A percentile compares a stretch with the other conserved stretches of the same genome.
phyloP scores from a whole-genome alignment of 2,888 invertebrate genomes.

The Eurois occulta region DNA sequence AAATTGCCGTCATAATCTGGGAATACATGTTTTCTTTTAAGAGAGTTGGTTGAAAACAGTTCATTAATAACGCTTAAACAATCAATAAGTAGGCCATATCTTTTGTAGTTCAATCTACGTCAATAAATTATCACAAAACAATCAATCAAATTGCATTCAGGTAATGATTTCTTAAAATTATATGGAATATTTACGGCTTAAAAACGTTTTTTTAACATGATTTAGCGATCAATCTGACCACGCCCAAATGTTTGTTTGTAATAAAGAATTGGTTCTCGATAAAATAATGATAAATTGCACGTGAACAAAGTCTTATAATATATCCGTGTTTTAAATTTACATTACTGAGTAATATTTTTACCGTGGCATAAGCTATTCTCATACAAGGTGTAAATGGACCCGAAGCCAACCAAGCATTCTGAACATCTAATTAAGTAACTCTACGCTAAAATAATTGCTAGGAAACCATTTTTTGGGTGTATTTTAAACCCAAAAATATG shows the following conservation, averaged over 20 bases:
- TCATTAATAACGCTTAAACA: not conserved
- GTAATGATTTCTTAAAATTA: not conserved
- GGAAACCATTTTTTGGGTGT: too few relatives aligned
- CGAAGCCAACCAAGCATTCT: too few relatives aligned
- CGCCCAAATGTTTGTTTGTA: not conserved
- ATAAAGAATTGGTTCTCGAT: not conserved
- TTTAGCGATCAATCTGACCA: not conserved
- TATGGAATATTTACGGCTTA: not conserved
- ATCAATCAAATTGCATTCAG: not conserved
- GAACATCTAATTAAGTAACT: too few relatives aligned
- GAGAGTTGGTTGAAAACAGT: not conserved
- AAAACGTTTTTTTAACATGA: not conserved
- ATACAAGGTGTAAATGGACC: too few relatives aligned
- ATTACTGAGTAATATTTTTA: not conserved
- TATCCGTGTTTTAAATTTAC: not conserved
- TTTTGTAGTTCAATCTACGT: not conserved
- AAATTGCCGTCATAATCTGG: constrained; percentile 52
- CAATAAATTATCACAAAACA: not conserved
- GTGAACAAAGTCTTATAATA: not conserved
- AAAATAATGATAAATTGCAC: not conserved
- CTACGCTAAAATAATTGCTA: too few relatives aligned
- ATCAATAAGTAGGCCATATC: not conserved
- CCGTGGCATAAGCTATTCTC: not conserved
- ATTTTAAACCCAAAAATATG: too few relatives aligned
- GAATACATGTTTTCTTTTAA: not conserved